Percentiles rank a stretch among this genome's conserved stretches.
phyloP scores from a whole-genome alignment of 2,113 vertebrate genomes.

The Scatophagus argus region DNA sequence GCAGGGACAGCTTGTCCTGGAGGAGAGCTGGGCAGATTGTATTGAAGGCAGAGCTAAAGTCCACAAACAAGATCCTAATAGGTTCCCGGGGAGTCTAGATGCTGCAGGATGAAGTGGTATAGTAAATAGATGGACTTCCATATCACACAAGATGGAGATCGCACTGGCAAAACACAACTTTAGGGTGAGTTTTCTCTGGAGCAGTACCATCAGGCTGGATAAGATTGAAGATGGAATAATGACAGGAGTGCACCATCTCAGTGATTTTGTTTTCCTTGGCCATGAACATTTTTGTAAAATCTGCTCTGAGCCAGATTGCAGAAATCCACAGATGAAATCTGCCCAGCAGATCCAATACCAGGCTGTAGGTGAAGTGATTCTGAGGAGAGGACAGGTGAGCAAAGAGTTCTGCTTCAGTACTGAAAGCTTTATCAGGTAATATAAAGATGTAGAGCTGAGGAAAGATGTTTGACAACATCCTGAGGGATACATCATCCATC shows the following conservation, averaged over 20 bases:
- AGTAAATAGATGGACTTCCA: no score
- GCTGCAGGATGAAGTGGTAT: no score
- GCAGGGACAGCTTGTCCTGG: no score
- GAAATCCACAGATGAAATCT: slow-evolving; percentile 14
- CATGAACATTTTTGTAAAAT: slow-evolving; percentile 45
- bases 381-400: background rate
- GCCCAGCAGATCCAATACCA: slow-evolving; percentile 3
- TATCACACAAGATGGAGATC: no score
- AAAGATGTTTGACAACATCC: background rate
- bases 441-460: background rate
- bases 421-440: background rate
- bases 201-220: slow-evolving; percentile 19
- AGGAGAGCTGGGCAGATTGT: no score
- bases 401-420: background rate
- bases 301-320: slow-evolving; percentile 20
- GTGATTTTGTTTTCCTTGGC: slow-evolving; percentile 34
- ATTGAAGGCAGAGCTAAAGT: no score
- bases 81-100: no score
- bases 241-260: slow-evolving; percentile 26
- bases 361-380: slow-evolving; percentile 7
- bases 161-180: no score
- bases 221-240: slow-evolving; percentile 26
- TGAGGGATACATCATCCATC: background rate
- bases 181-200: background rate
- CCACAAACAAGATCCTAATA: no score